Percentiles rank a stretch among this genome's conserved stretches.
Conservation (phyloP, 2,888 invertebrate species). For the Ypsolopha scabrella region DNA sequence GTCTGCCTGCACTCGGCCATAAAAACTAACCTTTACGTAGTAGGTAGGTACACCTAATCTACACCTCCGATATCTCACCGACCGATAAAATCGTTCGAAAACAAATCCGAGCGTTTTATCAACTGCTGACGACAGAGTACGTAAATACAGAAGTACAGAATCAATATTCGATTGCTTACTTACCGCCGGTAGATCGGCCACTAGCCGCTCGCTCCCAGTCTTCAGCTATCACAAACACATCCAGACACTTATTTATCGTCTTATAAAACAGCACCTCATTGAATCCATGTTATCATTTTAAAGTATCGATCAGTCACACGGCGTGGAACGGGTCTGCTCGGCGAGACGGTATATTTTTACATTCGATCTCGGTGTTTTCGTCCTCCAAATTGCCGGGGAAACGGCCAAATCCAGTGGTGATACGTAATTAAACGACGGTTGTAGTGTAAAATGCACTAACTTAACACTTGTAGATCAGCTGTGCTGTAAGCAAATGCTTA, state of each 20-base stretch:
- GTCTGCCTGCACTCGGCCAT: too few species aligned
- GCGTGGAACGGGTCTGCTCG: conserved; percentile 50
- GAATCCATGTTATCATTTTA: conserved; percentile 69
- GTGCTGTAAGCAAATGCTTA: conserved; percentile 45
- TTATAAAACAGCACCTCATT: conserved; percentile 57
- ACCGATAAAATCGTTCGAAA: conserved; percentile 40
- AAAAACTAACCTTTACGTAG: too few species aligned
- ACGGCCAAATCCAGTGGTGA: conserved; percentile 3
- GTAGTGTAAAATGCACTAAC: neutral
- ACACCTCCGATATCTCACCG: conserved; percentile 16
- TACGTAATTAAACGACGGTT: neutral
- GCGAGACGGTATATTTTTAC: conserved; percentile 62
- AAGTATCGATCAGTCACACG: conserved; percentile 68
- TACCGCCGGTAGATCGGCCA: conserved; percentile 54
- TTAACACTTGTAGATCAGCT: conserved; percentile 46
- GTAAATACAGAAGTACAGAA: conserved; percentile 42
- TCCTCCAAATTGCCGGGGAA: conserved; percentile 26
- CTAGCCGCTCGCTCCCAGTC: too few species aligned
- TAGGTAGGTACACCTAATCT: too few species aligned
- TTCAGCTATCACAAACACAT: conserved; percentile 21
- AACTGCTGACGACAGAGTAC: conserved; percentile 21
- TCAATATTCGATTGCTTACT: conserved; percentile 49
- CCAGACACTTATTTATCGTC: conserved; percentile 34
- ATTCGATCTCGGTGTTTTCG: conserved; percentile 54
- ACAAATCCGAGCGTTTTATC: conserved; percentile 53